phyloP scores from a whole-genome alignment of 2,888 invertebrate species.

The Troides helena region DNA sequence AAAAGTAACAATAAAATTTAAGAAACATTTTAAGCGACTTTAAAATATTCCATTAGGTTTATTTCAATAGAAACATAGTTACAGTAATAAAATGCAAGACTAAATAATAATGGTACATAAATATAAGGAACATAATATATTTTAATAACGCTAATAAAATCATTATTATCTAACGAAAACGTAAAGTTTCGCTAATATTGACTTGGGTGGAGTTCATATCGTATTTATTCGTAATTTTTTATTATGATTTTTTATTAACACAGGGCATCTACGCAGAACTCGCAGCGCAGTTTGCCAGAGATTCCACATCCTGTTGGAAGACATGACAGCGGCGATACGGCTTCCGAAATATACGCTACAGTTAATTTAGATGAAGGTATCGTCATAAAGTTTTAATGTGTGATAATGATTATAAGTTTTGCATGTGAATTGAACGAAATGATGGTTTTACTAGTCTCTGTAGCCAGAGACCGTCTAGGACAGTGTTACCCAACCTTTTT shows the following conservation, averaged over 20 bases:
- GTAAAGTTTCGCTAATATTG: neutral
- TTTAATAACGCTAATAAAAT: too few relatives aligned
- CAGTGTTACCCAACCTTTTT: too few relatives aligned
- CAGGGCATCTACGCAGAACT: conserved; percentile 77
- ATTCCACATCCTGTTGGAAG: conserved; percentile 86
- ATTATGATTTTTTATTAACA: conserved; percentile 12
- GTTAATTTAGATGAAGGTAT: conserved; percentile 81
- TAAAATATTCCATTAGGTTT: neutral
- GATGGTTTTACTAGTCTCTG: too few relatives aligned
- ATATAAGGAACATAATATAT: too few relatives aligned
- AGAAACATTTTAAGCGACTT: neutral
- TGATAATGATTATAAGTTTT: neutral
- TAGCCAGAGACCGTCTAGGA: too few relatives aligned
- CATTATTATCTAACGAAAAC: neutral
- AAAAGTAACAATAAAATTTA: neutral
- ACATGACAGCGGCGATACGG: conserved; percentile 85
- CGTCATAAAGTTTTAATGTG: neutral
- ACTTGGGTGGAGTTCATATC: neutral
- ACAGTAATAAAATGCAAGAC: neutral
- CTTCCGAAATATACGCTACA: conserved; percentile 92
- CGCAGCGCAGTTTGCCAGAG: conserved; percentile 90
- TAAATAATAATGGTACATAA: neutral
- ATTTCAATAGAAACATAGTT: neutral
- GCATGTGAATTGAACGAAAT: too few relatives aligned
- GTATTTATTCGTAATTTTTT: neutral